A percentile compares a stretch with the other conserved stretches of the same genome.
Conservation (phyloP, 2,888 invertebrate species). For the Sclerodermus sp. region DNA sequence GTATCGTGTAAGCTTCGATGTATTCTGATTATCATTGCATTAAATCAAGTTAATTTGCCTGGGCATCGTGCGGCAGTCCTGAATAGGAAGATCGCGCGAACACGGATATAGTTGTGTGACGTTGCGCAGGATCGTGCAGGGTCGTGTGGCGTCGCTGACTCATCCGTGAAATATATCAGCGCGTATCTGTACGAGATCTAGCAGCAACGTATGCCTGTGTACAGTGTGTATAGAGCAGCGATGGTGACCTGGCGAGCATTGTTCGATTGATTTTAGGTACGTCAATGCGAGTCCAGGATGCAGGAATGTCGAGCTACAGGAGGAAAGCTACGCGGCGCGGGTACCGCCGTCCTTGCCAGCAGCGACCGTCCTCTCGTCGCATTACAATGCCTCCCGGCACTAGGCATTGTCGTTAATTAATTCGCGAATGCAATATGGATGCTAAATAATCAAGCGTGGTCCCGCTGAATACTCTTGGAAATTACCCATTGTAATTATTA, state of each 20-base stretch:
- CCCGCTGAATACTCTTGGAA: slow-evolving; percentile 25
- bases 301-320: too few species aligned
- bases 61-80: slow-evolving; percentile 13
- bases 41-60: slow-evolving; percentile 33
- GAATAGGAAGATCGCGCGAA: too few species aligned
- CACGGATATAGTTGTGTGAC: too few species aligned
- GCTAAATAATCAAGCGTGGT: slow-evolving; percentile 50
- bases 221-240: not conserved
- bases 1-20: not conserved
- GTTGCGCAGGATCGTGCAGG: not conserved
- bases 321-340: not conserved
- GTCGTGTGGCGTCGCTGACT: not conserved
- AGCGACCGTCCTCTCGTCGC: slow-evolving; percentile 1
- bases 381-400: slow-evolving; percentile 37
- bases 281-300: slow-evolving; percentile 27
- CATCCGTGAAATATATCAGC: not conserved
- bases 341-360: slow-evolving; percentile 13
- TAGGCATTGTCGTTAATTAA: slow-evolving; percentile 51
- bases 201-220: not conserved
- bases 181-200: slow-evolving; percentile 3
- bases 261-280: slow-evolving; percentile 45
- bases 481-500: slow-evolving; percentile 50
- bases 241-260: slow-evolving; percentile 6
- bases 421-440: slow-evolving; percentile 53
- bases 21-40: slow-evolving; percentile 23